Conservation (phyloP, 2,888 invertebrate species). For the Drosophila prolongata region DNA sequence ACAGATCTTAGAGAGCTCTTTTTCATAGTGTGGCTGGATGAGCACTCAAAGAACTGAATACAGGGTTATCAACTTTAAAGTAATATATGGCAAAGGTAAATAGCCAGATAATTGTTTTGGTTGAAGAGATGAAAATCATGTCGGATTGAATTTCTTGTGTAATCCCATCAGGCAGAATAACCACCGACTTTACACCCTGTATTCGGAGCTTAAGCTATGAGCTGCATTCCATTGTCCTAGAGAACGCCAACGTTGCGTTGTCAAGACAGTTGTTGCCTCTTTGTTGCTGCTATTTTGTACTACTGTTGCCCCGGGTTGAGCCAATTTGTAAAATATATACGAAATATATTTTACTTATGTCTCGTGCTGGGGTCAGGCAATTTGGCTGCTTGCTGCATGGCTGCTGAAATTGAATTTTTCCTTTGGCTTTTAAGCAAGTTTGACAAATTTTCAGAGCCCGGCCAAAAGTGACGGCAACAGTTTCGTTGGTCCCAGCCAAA, state of each 20-base stretch:
- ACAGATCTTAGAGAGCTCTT: background rate
- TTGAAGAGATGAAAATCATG: background rate
- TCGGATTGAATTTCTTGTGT: background rate
- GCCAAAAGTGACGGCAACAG: conserved; percentile 62
- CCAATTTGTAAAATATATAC: conserved; percentile 76
- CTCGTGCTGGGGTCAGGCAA: conserved; percentile 40
- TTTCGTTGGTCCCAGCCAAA: conserved; percentile 23
- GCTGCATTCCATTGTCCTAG: conserved; percentile 43
- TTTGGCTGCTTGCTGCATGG: conserved; percentile 47
- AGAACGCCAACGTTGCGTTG: conserved; percentile 53
- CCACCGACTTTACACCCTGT: conserved; percentile 23
- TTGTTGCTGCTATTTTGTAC: conserved; percentile 40
- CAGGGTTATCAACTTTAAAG: background rate
- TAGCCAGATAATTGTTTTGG: background rate
- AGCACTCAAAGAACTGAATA: background rate
- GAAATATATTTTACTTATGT: conserved; percentile 62
- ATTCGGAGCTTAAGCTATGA: background rate
- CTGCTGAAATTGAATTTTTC: conserved; percentile 71
- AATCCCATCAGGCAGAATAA: background rate
- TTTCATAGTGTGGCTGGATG: background rate
- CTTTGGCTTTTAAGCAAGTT: conserved; percentile 65
- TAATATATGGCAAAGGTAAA: background rate
- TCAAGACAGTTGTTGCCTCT: conserved; percentile 55
- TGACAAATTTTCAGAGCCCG: conserved; percentile 69
- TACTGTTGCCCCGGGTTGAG: conserved; percentile 54